A percentile compares a stretch with the other conserved stretches of the same genome.
These are phyloP conservation scores for Cerceris rybyensis DNA, from an alignment of 2,888 invertebrate species.

Conservation along the genomic window DNA sequence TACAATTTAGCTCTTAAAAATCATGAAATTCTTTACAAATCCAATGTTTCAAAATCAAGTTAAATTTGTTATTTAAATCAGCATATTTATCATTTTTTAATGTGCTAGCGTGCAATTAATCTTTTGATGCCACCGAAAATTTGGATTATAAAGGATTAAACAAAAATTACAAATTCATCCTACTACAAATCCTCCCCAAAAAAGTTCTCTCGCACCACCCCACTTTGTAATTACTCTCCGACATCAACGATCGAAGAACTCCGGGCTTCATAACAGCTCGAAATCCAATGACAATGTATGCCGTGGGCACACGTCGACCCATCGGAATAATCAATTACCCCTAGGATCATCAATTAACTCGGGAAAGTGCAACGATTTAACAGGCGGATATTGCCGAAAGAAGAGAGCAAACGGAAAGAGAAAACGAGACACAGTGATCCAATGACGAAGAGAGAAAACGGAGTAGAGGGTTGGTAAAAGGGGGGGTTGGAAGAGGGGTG, in stretches of 20 bases:
- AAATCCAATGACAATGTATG: conserved; percentile 54
- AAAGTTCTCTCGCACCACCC: neutral
- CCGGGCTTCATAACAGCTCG: conserved; percentile 52
- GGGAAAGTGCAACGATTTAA: conserved; percentile 56
- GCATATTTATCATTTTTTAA: no score
- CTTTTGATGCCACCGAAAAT: no score
- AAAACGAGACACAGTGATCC: neutral
- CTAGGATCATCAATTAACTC: conserved; percentile 58
- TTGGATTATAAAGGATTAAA: no score
- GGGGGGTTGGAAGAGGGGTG: neutral
- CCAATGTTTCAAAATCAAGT: no score
- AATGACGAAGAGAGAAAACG: neutral
- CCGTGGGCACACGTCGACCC: conserved; percentile 30
- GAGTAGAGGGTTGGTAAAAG: no score
- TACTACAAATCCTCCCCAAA: neutral
- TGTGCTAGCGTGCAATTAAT: no score
- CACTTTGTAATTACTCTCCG: conserved; percentile 11
- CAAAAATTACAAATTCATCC: no score
- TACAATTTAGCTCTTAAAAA: no score
- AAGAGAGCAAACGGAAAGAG: neutral
- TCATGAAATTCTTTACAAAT: no score
- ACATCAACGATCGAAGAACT: conserved; percentile 33
- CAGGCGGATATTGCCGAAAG: conserved; percentile 15
- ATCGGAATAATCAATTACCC: conserved; percentile 60
- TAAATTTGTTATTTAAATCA: no score